Evolutionary conservation across 2,113 vertebrate genomes (phyloP), one percentile per base, ranked within the genome.

Genomic region (Typhlomys cinereus): DNA sequence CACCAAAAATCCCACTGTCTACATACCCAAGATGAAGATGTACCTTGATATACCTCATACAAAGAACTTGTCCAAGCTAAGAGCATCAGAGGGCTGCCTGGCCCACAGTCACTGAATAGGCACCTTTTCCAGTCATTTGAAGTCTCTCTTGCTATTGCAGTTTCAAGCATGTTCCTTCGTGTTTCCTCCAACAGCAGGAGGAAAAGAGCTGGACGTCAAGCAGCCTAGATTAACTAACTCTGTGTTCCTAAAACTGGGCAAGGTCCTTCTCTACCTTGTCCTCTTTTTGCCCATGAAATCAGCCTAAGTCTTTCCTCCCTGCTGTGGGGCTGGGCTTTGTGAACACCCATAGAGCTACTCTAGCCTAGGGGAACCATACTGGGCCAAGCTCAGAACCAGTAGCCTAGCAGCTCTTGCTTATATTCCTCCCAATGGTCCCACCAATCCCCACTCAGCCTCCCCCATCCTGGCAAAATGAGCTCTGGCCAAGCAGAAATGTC

Each of bases 21-120:
- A 3, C 46, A 29, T 59, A 21, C 59, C 11, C n/a, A n/a, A 29
- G 44, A 29, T 29, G 74, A 85, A 67, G 81, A 74, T n/a, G n/a
- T n/a, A n/a, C n/a, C n/a, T n/a, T n/a, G n/a, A n/a, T n/a, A n/a
- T n/a, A n/a, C n/a, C n/a, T n/a, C 5, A 70, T 18, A 11, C 46
- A 78, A 57, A 25, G 15, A 18, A 7, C 41, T 2, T 3, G 17
- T 31, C 1, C 1, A 29, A 11, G 15, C 29, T 81, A 7, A 0
- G 11, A 31, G 4, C 4, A 25, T 66, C 8, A 3, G 20, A 27
- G 52, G n/a, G 29, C 48, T 27, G 29, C 25, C 34, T 21, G 57
- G 39, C 11, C 46, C n/a, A 36, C 13, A 50, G 4, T 41, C 36
- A 0, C 21, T 3, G 21, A 36, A 36, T 48, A 57, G 52, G 27